Evolutionary conservation across 2,797 vertebrate species (phyloP).

Genomic region (Chaetodon trifasciatus): DNA sequence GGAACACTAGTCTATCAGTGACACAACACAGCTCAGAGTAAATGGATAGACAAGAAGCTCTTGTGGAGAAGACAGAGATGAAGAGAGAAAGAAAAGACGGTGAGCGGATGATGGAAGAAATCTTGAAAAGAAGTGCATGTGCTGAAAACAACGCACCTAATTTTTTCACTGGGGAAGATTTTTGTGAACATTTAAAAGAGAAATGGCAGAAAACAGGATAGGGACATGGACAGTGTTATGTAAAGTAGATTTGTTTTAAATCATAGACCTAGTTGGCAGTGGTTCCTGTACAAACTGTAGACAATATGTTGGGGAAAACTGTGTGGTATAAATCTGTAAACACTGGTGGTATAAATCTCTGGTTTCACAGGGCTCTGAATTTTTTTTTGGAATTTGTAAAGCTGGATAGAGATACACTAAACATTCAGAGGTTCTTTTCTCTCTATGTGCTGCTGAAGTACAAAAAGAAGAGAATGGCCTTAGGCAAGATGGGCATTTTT

Average conservation of each 20-base stretch:
- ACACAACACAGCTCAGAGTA: constrained; percentile 50
- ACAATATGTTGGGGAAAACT: constrained; percentile 20
- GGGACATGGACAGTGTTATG: background rate
- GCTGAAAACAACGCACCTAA: constrained; percentile 16
- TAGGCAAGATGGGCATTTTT: constrained; percentile 32
- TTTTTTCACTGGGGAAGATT: constrained; percentile 9
- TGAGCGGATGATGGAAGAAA: constrained; percentile 22
- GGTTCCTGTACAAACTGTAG: constrained; percentile 26
- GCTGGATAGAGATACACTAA: constrained; percentile 23
- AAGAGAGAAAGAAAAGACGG: constrained; percentile 16
- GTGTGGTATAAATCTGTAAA: constrained; percentile 23
- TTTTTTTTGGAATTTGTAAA: constrained; percentile 36
- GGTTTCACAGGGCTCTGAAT: constrained; percentile 2
- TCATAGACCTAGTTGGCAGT: constrained; percentile 8
- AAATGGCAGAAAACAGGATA: constrained; percentile 25
- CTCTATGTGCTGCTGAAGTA: constrained; percentile 21
- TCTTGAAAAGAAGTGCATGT: constrained; percentile 7
- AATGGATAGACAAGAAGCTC: constrained; percentile 58
- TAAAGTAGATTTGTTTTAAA: constrained; percentile 25
- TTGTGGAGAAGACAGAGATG: constrained; percentile 33
- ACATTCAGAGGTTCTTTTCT: constrained; percentile 27
- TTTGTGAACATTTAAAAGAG: constrained; percentile 15
- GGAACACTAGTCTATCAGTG: constrained; percentile 66
- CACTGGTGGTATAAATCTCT: constrained; percentile 24
- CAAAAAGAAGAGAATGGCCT: constrained; percentile 24